A percentile compares a stretch with the other conserved stretches of the same genome.
Conservation (phyloP, 2,113 vertebrate genomes). For the Delphinapterus leucas region DNA sequence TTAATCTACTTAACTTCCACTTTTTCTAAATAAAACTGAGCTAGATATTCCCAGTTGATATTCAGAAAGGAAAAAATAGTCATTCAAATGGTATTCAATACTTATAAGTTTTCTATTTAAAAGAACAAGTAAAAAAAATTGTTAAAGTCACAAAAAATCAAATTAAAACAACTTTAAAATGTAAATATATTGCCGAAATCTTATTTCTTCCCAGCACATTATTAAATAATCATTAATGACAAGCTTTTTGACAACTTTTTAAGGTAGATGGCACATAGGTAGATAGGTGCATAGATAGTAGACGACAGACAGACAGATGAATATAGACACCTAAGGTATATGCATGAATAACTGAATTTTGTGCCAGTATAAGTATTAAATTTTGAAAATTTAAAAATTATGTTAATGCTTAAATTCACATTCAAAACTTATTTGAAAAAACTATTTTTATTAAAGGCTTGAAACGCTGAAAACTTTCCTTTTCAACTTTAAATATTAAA, state of each 20-base stretch:
- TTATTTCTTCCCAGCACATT: background rate
- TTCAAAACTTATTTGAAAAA: background rate
- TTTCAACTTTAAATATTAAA: background rate
- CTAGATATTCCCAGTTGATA: slow-evolving; percentile 38
- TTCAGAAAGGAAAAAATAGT: slow-evolving; percentile 1
- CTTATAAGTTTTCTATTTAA: slow-evolving; percentile 41
- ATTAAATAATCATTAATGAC: background rate
- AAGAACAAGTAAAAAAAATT: slow-evolving; percentile 16
- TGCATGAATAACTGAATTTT: background rate
- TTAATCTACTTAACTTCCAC: slow-evolving; percentile 9
- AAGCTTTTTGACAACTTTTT: background rate
- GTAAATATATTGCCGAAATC: background rate
- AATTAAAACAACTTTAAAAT: background rate
- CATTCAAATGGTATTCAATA: slow-evolving; percentile 37
- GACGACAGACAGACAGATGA: background rate
- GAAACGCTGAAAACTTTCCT: background rate
- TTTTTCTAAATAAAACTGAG: slow-evolving; percentile 46
- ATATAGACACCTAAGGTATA: background rate
- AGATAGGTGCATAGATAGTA: background rate
- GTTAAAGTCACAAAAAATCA: background rate
- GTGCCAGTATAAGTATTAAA: background rate
- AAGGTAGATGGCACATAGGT: background rate
- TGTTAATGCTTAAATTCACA: background rate
- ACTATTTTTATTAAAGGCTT: background rate
- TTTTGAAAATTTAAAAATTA: background rate